Evolutionary conservation across 30 jellyfish, hydroid and myxozoan species (phyloP).

Genomic region (Sanderia malayensis): DNA sequence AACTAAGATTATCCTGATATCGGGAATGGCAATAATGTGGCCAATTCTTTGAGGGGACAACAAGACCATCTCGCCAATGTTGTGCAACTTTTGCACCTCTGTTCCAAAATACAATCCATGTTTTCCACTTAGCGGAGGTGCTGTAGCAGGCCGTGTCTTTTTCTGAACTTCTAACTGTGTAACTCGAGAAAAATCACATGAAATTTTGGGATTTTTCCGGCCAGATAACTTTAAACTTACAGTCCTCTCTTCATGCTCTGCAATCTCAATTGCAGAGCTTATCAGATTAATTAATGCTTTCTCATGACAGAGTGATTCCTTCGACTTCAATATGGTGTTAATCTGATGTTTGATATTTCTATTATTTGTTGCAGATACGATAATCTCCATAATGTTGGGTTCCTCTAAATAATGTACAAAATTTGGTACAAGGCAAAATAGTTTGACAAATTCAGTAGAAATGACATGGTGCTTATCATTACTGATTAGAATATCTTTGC

Average conservation of each 20-base stretch:
- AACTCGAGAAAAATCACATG: background rate
- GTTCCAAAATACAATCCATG: background rate
- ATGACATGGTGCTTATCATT: conserved; percentile 23
- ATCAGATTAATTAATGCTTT: conserved; percentile 17
- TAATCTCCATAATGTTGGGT: conserved; percentile 16
- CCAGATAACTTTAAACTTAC: background rate
- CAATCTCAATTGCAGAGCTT: conserved; percentile 17
- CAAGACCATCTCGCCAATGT: conserved; percentile 41
- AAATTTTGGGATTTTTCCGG: background rate
- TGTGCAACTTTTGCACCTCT: background rate
- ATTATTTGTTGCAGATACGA: conserved; percentile 36
- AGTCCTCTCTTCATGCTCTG: conserved; percentile 1
- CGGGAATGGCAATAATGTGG: conserved; percentile 51
- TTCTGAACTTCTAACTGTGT: background rate
- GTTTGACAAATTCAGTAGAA: conserved; percentile 43
- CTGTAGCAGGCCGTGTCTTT: conserved; percentile 40
- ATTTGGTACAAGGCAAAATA: conserved; percentile 41
- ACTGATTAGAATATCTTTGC: conserved; percentile 13
- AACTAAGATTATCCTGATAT: conserved; percentile 22
- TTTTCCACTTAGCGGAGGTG: conserved; percentile 14
- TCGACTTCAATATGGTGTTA: background rate
- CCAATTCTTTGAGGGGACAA: conserved; percentile 51
- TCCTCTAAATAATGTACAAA: conserved; percentile 15
- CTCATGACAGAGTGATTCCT: conserved; percentile 1
- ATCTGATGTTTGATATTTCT: conserved; percentile 8